Conservation (phyloP, 2,797 vertebrate genomes). For the Telmatherina bonti region DNA sequence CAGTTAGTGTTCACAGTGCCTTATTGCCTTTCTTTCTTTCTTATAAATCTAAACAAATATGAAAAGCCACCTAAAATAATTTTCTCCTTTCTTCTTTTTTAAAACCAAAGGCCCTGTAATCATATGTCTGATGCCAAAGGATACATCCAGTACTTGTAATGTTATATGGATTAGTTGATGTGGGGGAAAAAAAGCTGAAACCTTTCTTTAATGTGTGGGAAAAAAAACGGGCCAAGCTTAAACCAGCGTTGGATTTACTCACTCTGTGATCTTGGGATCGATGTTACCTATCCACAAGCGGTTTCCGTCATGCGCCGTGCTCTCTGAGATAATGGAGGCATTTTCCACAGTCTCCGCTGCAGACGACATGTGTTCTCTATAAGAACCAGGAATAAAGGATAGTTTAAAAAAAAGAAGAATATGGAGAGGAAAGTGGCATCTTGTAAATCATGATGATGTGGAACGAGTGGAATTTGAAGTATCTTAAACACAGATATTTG, state of each 20-base stretch:
- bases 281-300: constrained; percentile 98
- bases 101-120: neutral
- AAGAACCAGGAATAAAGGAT: neutral
- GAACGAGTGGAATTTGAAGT: neutral
- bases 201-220: neutral
- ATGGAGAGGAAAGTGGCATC: too few species aligned
- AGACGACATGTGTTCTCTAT: constrained; percentile 90
- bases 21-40: neutral
- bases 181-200: neutral
- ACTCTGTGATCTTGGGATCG: constrained; percentile 98
- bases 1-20: neutral
- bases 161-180: neutral
- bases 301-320: constrained; percentile 92
- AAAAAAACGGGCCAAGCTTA: neutral
- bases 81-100: neutral
- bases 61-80: neutral
- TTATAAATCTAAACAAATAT: neutral
- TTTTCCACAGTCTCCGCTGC: constrained; percentile 92
- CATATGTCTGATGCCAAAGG: neutral
- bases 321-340: constrained; percentile 94
- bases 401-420: neutral
- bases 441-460: neutral
- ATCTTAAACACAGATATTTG: neutral
- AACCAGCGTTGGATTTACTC: constrained; percentile 72
- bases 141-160: neutral